These are phyloP conservation scores for Miichthys miiuy DNA, from an alignment of 2,797 vertebrate species.

Conservation along the genomic window DNA sequence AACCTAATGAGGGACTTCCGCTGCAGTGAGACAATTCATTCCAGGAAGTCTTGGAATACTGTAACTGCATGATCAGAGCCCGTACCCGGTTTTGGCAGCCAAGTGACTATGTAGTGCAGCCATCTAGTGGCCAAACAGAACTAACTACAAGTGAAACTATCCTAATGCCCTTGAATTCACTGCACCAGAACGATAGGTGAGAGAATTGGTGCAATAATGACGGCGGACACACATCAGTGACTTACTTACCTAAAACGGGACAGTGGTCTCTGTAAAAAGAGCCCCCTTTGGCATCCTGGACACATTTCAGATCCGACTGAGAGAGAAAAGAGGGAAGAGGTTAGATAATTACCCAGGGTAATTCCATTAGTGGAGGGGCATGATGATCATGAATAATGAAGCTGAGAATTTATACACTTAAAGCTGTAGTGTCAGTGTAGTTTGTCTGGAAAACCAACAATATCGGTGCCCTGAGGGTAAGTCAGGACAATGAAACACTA, in stretches of 20 bases:
- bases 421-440: constrained; percentile 26
- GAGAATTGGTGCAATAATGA: constrained; percentile 79
- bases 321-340: constrained; percentile 36
- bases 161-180: constrained; percentile 83
- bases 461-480: constrained; percentile 44
- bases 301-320: constrained; percentile 98
- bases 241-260: constrained; percentile 95
- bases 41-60: constrained; percentile 53
- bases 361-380: constrained; percentile 57
- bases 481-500: constrained; percentile 57
- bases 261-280: constrained; percentile 99
- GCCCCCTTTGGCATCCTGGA: constrained; percentile 99
- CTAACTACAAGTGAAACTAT: constrained; percentile 60
- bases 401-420: constrained; percentile 46
- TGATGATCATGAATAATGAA: constrained; percentile 57
- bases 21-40: constrained; percentile 56
- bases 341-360: constrained; percentile 51
- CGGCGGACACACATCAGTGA: constrained; percentile 47
- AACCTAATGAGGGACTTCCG: constrained; percentile 9
- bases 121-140: constrained; percentile 80
- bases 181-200: constrained; percentile 79
- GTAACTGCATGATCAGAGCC: constrained; percentile 47
- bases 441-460: constrained; percentile 49
- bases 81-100: constrained; percentile 8
- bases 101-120: constrained; percentile 73